Evolutionary conservation across 2,888 invertebrate species (phyloP), one percentile per base, ranked within the genome.

Genomic region (Drosophila koepferae): DNA sequence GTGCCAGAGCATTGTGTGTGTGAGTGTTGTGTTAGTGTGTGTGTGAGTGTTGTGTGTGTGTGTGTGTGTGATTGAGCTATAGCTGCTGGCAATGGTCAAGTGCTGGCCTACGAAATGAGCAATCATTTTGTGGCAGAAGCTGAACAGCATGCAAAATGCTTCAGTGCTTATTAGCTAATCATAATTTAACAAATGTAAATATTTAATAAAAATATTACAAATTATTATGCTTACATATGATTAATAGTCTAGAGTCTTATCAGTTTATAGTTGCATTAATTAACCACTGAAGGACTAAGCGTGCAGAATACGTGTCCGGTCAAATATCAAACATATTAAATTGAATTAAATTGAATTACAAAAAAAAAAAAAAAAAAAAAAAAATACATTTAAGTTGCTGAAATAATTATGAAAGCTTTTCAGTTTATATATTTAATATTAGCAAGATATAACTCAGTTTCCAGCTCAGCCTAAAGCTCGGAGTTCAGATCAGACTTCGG

Each of bases 31-130:
- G 55, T 63, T 18, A 54, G 40, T 18, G 41, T 16, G 66, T 69
- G 64, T 70, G 74, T 16, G 46, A 18, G n/a, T 53, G 9, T 7
- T 60, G 28, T 61, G 0, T 8, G 2, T 18, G 36, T n/a, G 63
- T 69, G 66, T 69, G 71, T 16, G 49, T 31, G 38, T 10, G 9
- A 36, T 23, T 23, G 23, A 23, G 36, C 36, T 10, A 10, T 51
- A 20, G 16, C 18, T 43, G 31, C 12, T 74, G 79, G 62, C 82
- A 79, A 84, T 74, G 82, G 82, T 69, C 64, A 68, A 76, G 59
- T 60, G 55, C 53, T 60, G 44, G 56, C 31, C 66, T 58, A 38
- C 58, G 58, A 83, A 83, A 74, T 72, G 77, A 61, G 65, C 81
- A 81, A 72, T 68, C 63, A 68, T 72, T 81, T 69, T 72, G 38